These are phyloP conservation scores for Enteromius trimaculatus DNA, from an alignment of 2,797 vertebrate species.

Conservation along the genomic window DNA sequence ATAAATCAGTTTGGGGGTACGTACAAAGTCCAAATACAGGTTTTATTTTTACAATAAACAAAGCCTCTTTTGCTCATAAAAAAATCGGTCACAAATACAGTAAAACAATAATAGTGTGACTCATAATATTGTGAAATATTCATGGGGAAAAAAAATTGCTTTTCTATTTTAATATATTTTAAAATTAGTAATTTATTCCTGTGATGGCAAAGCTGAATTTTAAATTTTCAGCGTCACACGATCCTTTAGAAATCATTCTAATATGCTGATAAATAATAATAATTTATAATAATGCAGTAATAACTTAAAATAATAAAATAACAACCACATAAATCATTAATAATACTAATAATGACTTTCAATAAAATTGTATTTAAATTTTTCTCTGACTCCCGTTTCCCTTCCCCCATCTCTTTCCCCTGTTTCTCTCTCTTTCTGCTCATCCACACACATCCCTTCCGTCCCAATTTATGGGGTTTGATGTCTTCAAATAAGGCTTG, in stretches of 20 bases:
- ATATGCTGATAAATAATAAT: background rate
- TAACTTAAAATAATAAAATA: background rate
- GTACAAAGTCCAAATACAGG: background rate
- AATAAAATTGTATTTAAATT: background rate
- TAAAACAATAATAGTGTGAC: background rate
- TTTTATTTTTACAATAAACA: background rate
- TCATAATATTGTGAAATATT: background rate
- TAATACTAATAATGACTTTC: background rate
- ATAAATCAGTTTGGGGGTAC: background rate
- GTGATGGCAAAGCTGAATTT: background rate
- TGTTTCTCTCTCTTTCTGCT: conserved; percentile 11
- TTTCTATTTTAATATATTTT: background rate
- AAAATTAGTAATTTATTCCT: background rate
- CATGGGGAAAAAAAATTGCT: background rate
- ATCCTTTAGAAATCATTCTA: background rate
- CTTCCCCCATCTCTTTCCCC: background rate
- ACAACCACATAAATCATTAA: background rate
- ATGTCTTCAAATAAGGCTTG: conserved; percentile 61
- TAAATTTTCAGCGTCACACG: background rate
- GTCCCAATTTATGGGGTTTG: conserved; percentile 59
- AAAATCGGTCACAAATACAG: background rate
- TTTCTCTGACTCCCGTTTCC: background rate
- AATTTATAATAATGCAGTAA: background rate
- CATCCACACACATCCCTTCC: conserved; percentile 34
- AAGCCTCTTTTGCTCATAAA: background rate